A percentile compares a stretch with the other conserved stretches of the same genome.
These are phyloP conservation scores for Lacerta bilineata DNA, from an alignment of 2,797 vertebrate genomes.

Conservation along the genomic window DNA sequence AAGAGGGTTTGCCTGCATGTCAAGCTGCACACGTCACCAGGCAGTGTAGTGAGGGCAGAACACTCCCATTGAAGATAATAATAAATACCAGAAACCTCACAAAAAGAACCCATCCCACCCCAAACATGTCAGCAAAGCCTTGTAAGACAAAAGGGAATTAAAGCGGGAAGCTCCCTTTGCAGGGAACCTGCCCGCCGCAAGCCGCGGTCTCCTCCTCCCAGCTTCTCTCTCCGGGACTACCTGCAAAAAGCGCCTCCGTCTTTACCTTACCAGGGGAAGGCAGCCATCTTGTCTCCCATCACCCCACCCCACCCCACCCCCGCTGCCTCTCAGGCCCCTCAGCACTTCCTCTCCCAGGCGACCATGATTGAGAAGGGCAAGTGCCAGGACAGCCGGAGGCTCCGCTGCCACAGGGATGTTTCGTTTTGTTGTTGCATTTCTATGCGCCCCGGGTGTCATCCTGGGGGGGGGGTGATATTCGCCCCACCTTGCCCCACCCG, in stretches of 20 bases:
- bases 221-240: background rate
- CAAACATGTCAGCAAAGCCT: background rate
- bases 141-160: background rate
- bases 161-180: background rate
- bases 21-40: too few species aligned
- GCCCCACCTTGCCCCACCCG: rapidly evolving
- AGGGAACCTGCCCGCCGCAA: too few species aligned
- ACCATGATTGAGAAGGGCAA: conserved; percentile 36
- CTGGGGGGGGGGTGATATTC: too few species aligned
- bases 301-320: background rate
- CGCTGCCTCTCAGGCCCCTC: background rate
- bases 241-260: background rate
- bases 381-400: too few species aligned
- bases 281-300: conserved; percentile 79
- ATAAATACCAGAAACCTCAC: background rate
- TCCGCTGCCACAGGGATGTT: too few species aligned
- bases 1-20: too few species aligned
- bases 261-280: conserved; percentile 78
- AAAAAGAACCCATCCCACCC: background rate
- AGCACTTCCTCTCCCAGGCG: background rate
- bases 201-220: rapidly evolving
- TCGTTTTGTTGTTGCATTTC: too few species aligned
- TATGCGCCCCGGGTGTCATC: too few species aligned
- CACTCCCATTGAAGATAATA: background rate
- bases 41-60: too few species aligned